Base-by-base conservation (phyloP, 92 coral and sea anemone genomes). In the Porites cylindrica region DNA sequence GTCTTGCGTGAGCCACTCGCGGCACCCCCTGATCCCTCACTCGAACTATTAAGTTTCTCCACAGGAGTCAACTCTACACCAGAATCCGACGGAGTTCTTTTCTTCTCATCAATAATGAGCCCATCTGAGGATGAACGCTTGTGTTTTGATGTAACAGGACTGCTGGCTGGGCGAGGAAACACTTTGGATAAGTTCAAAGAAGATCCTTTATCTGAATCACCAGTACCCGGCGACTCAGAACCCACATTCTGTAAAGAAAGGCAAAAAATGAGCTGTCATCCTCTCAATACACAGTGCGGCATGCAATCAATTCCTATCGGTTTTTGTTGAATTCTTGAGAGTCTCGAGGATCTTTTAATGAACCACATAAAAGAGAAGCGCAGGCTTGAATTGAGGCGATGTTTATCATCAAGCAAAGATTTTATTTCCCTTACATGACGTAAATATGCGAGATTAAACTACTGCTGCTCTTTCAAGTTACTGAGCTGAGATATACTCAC, bases 101-200 rank as follows among this genome's bases (percentile, higher is more conserved):
- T 82, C 23, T 82, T 82, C 58, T 82, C 86, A 54, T 82, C 93
- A 56, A 86, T 84, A 8, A 95, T 80, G 69, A 93, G 90, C 53
- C 96, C 93, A 69, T 95, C 98, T 47, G 98, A 95, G 1, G 94
- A 84, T 0, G 98, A 90, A 4, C 98, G 94, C 82, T 94, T 94
- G 81, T 94, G 92, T 82, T 89, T 82, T 16, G 82, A 79, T 32
- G 79, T 88, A 10, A 83, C 90, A 32, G 98, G 98, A 67, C 98
- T 95, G 77, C 96, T 90, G 26, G 98, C 98, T 51, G 98, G 98
- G 2, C 98, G 94, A 26, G 98, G 98, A 82, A 95, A 95, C 50
- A 95, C 98, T 68, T 94, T 91, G 17, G 98, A 93, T 1, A 95
- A 82, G 66, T 88, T 88, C 53, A 95, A 80, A 17, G 90, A 80